These are phyloP conservation scores for Schizaphis graminum DNA, from an alignment of 2,888 invertebrate genomes.

Conservation along the genomic window DNA sequence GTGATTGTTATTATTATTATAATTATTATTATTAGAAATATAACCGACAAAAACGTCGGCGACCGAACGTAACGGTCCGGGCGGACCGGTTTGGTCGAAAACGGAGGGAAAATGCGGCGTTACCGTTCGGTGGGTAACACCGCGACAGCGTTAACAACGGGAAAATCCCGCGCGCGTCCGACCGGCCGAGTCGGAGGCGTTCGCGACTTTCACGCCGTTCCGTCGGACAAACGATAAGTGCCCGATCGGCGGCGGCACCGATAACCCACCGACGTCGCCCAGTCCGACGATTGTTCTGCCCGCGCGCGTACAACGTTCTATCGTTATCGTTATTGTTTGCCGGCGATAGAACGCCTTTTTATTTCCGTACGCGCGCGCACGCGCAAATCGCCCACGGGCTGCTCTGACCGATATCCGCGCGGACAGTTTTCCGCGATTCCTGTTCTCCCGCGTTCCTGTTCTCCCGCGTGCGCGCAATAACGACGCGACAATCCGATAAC, in stretches of 20 bases:
- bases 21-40: too few species aligned
- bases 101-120: conserved; percentile 9
- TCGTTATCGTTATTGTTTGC: neutral
- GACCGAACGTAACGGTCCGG: neutral
- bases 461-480: neutral
- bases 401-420: neutral
- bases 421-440: neutral
- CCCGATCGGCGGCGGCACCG: neutral
- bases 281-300: neutral
- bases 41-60: neutral
- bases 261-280: neutral
- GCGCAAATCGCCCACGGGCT: neutral
- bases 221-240: neutral
- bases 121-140: neutral
- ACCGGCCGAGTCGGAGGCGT: neutral
- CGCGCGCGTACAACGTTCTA: too few species aligned
- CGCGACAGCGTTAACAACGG: too few species aligned
- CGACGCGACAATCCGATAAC: neutral
- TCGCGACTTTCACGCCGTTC: neutral
- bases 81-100: neutral
- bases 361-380: neutral
- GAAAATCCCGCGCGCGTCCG: neutral
- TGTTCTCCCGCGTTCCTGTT: neutral
- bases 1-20: too few species aligned
- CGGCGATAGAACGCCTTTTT: neutral